Evolutionary conservation across 2,113 vertebrate genomes (phyloP), one percentile per base, ranked within the genome.

Genomic region (Anser brachyrhynchus): DNA sequence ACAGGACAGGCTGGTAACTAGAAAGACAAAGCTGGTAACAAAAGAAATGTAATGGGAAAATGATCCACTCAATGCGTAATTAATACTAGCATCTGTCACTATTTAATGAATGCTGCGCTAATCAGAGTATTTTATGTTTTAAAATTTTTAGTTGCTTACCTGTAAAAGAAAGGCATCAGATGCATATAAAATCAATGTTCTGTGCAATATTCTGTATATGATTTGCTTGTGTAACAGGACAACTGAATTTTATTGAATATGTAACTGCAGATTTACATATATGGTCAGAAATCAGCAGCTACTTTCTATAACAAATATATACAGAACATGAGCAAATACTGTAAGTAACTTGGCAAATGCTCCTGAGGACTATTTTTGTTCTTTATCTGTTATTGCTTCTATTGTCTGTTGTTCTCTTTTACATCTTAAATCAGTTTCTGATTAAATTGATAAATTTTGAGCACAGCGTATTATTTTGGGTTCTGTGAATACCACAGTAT

Each of bases 51-150:
- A 92, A 95, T 69, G 44, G 78, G 89, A 71, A 94, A 95, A 96
- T 93, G 35, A 95, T 88, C 65, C 10, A 58, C 55, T 93, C 75
- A 82, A 84, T 10, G 0, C 95, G 82, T 95, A 96, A 96, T 96
- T 96, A 95, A 95, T 96, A 93, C 77, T 76, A 97, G 89, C 95
- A 96, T 96, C 97, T 97, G 97, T 93, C 93, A 92, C 76, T 39
- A 37, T 94, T 92, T 95, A 96, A 90, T 91, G 86, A 84, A 81
- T 88, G 57, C 76, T 82, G 76, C 73, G 55, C 81, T 92, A 86
- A 89, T 90, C 78, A 49, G 71, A 55, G 75, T 77, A 79, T 94
- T 95, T 86, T 59, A 44, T 89, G 66, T 79, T 82, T 52, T 86
- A 57, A 70, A 94, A 84, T 57, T 69, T 94, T 94, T 61, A 65